Evolutionary conservation across 2,888 invertebrate genomes (phyloP).

Genomic region (Drosophila emarginata): DNA sequence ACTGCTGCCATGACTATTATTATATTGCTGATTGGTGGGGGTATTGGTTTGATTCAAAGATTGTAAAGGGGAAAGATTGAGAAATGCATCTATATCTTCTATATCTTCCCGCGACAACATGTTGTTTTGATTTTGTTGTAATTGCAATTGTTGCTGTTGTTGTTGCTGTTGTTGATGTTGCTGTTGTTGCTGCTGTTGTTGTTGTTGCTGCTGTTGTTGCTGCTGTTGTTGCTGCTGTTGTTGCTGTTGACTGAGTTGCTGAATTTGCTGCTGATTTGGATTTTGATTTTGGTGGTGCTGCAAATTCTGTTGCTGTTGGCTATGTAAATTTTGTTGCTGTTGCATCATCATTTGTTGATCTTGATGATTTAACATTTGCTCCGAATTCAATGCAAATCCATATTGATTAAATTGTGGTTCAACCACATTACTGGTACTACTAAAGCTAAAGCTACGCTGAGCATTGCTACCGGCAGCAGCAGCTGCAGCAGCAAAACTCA

Average conservation of each 20-base stretch:
- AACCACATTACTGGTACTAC: conserved; percentile 61
- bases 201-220: conserved; percentile 57
- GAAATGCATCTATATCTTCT: conserved; percentile 80
- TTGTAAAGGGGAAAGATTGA: conserved; percentile 78
- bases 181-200: conserved; percentile 46
- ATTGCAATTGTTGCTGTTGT: conserved; percentile 50
- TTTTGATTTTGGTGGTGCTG: conserved; percentile 53
- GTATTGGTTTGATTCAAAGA: conserved; percentile 51
- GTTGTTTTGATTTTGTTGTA: conserved; percentile 53
- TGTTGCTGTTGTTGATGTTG: conserved; percentile 59
- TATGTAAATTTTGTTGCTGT: conserved; percentile 69
- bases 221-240: conserved; percentile 51
- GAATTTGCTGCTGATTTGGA: conserved; percentile 41
- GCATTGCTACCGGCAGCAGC: conserved; percentile 41
- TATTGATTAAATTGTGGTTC: conserved; percentile 79
- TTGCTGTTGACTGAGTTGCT: conserved; percentile 49
- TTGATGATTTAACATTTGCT: conserved; percentile 74
- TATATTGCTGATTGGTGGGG: conserved; percentile 22
- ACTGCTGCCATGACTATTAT: conserved; percentile 41
- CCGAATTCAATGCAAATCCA: conserved; percentile 76
- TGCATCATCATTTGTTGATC: conserved; percentile 77
- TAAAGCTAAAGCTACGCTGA: conserved; percentile 62
- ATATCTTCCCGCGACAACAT: conserved; percentile 72
- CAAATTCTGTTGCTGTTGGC: conserved; percentile 72
- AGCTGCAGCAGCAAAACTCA: conserved; percentile 57